Conservation (phyloP, 2,888 invertebrate genomes). For the Lydus trimaculatus region DNA sequence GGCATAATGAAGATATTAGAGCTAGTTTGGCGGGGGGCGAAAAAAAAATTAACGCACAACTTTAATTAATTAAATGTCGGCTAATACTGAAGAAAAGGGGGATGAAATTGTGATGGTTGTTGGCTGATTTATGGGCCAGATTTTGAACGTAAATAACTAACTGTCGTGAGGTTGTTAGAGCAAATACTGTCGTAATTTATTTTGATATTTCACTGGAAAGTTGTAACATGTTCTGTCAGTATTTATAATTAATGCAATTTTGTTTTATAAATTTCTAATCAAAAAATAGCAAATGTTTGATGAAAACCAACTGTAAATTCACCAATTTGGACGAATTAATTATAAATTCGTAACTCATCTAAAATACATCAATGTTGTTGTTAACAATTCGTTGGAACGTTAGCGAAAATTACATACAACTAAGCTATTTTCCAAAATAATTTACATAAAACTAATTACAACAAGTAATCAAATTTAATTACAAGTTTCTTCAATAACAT, state of each 20-base stretch:
- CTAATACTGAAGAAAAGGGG: not conserved
- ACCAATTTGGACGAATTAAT: not conserved
- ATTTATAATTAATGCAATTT: not conserved
- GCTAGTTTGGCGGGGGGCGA: not conserved
- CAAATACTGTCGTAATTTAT: not conserved
- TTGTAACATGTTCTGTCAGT: not conserved
- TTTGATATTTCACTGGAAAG: not conserved
- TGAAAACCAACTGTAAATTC: not conserved
- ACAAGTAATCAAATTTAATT: not conserved
- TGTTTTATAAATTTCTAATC: not conserved
- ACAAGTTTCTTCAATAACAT: no score
- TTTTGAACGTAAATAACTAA: constrained; percentile 1
- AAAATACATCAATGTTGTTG: not conserved
- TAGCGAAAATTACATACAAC: not conserved
- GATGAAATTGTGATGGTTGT: not conserved
- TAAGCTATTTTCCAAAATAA: not conserved
- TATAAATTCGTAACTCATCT: not conserved
- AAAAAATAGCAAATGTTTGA: not conserved
- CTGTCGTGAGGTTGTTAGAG: constrained; percentile 8
- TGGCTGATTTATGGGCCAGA: constrained; percentile 1
- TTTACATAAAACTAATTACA: not conserved
- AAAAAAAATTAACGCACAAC: not conserved
- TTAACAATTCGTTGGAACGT: not conserved
- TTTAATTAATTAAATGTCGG: constrained; percentile 5
- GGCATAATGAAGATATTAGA: not conserved